These are phyloP conservation scores for Alexandromys fortis DNA, from an alignment of 2,113 vertebrate genomes.

Conservation along the genomic window DNA sequence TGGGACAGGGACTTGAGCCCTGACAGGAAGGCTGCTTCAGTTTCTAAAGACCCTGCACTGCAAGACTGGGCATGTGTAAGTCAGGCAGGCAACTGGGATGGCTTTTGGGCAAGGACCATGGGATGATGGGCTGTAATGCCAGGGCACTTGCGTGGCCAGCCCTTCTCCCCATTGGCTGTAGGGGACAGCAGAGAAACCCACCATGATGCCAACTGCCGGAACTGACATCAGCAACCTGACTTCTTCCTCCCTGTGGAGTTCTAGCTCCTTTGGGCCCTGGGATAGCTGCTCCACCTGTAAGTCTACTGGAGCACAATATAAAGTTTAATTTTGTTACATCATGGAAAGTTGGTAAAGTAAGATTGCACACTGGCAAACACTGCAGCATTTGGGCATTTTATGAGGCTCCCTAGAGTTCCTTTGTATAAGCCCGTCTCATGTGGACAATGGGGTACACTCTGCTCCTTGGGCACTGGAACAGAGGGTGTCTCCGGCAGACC, in stretches of 20 bases:
- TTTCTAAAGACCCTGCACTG: not conserved
- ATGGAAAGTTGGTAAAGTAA: not conserved
- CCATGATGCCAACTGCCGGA: rapidly evolving
- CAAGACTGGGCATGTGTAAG: rapidly evolving
- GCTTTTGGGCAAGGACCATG: not conserved
- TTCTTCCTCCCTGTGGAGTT: not conserved
- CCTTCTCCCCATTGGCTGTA: not conserved
- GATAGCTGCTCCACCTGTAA: no score
- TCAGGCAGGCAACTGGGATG: not conserved
- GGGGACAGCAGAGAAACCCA: not conserved
- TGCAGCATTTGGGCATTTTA: not conserved
- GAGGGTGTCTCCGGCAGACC: not conserved
- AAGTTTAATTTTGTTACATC: not conserved
- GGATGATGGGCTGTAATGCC: not conserved
- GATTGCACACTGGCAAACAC: no score
- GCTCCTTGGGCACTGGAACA: no score
- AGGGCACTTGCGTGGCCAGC: not conserved
- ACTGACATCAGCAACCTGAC: no score
- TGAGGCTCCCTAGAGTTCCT: no score
- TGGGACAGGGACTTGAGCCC: not conserved
- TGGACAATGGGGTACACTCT: not conserved
- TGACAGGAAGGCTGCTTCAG: not conserved
- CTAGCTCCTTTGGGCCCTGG: rapidly evolving
- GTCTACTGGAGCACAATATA: not conserved
- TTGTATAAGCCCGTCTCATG: not conserved